Evolutionary conservation across 1,140 invertebrate species (phyloP), one percentile per base, ranked within the genome.

Genomic region (Eurosta solidaginis): DNA sequence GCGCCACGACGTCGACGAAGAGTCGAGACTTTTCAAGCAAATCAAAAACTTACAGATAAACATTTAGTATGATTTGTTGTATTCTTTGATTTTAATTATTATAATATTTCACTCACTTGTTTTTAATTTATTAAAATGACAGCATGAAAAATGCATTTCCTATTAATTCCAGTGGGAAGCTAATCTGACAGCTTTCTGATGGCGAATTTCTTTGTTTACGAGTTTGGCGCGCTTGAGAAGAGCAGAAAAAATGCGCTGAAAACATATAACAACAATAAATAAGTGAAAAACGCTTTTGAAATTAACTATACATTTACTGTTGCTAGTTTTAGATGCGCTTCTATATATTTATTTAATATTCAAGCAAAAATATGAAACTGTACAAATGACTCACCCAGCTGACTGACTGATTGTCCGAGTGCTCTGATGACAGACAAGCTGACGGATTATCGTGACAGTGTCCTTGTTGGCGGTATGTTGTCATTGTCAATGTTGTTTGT

Each of bases 91-190:
- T 68, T 68, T 40, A 68, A 68, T 40, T 68, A 40, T 68, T 29
- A 40, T 68, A 68, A 68, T 68, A 68, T 40, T 68, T 68, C 59
- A 68, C 59, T 68, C 59, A 68, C n/a, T 68, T 40, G n/a, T 36
- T 40, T 36, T 29, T 20, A 68, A 68, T 68, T 68, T 68, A 68
- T 68, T 68, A 68, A 68, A 40, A 5, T 40, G 59, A 68, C 59
- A 68, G 59, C 59, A 7, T 68, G 59, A 68, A 68, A 59, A 68
- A 68, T 68, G 59, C 59, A 68, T 68, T 68, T 68, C 33, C 59
- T 68, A 68, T 68, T 68, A 40, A 68, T 68, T 68, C 59, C 59
- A 68, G 59, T 33, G 33, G 40, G 40, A 42, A 40, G 59, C 14
- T 33, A 40, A 68, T 10, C 59, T 40, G 59, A 68, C 59, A 40